Percentiles rank a stretch among this genome's conserved stretches.
Evolutionary conservation across 2,797 vertebrate species (phyloP).

Genomic region (Trachops cirrhosus): DNA sequence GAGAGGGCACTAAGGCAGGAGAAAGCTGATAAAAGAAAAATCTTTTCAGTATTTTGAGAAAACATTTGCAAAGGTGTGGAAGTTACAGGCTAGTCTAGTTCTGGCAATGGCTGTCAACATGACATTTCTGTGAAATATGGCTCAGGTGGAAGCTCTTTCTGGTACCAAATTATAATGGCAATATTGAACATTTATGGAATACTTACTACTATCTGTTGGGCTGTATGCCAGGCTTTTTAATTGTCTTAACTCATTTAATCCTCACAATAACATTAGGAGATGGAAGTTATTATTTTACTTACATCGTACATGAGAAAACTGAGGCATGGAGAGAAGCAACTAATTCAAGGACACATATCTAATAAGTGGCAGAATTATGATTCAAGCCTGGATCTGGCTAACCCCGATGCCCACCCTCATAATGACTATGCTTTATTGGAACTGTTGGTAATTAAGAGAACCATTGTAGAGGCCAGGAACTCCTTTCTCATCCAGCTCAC

Average conservation of each 20-base stretch:
- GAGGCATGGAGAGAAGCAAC: neutral
- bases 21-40: neutral
- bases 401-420: neutral
- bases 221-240: neutral
- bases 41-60: conserved; percentile 25
- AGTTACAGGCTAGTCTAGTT: neutral
- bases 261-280: neutral
- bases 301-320: neutral
- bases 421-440: neutral
- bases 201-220: neutral
- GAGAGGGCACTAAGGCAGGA: neutral
- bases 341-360: conserved; percentile 19
- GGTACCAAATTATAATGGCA: neutral
- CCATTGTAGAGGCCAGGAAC: neutral
- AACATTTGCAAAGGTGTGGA: conserved; percentile 9
- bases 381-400: neutral
- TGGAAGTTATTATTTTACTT: conserved; percentile 8
- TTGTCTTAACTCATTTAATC: neutral
- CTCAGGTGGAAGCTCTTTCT: neutral
- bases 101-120: neutral
- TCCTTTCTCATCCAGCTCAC: neutral
- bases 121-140: neutral
- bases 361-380: neutral
- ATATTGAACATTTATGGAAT: neutral
- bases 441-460: neutral